phyloP scores from a whole-genome alignment of 2,113 vertebrate species.

The Acrocephalus arundinaceus region DNA sequence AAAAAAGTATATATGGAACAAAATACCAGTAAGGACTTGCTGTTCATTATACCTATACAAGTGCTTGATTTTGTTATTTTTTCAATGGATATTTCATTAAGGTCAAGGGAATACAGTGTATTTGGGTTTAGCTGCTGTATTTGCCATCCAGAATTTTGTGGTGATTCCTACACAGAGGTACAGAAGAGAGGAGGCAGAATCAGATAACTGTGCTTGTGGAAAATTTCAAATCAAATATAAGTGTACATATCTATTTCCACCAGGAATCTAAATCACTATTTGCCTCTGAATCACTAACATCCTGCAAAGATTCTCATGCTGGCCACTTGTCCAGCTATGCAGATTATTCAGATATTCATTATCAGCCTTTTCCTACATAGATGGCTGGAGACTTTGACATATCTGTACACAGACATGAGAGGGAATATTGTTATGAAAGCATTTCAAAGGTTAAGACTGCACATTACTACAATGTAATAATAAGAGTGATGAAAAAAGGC shows the following conservation, averaged over 20 bases:
- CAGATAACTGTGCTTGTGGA: neutral
- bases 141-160: neutral
- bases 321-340: neutral
- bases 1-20: neutral
- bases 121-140: neutral
- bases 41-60: accelerated
- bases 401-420: neutral
- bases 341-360: neutral
- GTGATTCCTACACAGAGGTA: neutral
- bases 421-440: neutral
- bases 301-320: neutral
- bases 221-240: neutral
- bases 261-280: neutral
- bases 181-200: neutral
- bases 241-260: neutral
- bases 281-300: neutral
- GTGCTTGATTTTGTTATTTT: neutral
- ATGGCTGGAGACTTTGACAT: neutral
- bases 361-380: neutral
- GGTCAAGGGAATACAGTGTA: neutral
- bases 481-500: neutral
- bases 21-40: neutral
- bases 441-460: neutral
- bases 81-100: neutral
- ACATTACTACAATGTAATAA: neutral